phyloP scores from a whole-genome alignment of 1,140 invertebrate genomes.

The Ostrea edulis region DNA sequence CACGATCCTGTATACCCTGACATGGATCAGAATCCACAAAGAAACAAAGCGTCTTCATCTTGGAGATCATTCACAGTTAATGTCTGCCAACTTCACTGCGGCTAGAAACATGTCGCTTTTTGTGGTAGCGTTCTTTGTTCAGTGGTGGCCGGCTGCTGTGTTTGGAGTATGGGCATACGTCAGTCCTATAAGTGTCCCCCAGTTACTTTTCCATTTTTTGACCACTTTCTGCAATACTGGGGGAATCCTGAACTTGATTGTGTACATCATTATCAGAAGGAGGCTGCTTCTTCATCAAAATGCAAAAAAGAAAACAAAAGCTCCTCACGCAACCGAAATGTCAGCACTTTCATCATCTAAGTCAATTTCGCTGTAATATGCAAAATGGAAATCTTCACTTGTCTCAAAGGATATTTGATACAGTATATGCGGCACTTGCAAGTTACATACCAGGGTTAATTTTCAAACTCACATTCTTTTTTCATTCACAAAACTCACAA shows the following conservation, averaged over 20 bases:
- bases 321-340: too few relatives aligned
- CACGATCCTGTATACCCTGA: conserved; percentile 55
- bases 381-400: neutral
- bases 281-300: neutral
- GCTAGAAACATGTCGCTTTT: conserved; percentile 61
- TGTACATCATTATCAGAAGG: neutral
- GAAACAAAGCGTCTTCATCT: conserved; percentile 34
- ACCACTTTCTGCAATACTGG: neutral
- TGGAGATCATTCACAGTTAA: neutral
- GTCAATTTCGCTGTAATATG: neutral
- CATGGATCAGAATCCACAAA: conserved; percentile 47
- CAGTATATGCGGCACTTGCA: too few relatives aligned
- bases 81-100: conserved; percentile 46
- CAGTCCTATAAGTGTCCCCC: neutral
- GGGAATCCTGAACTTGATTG: neutral
- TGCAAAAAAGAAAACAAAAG: too few relatives aligned
- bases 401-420: neutral
- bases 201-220: neutral
- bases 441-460: too few relatives aligned
- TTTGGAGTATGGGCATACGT: conserved; percentile 48
- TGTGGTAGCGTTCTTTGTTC: conserved; percentile 58
- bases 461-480: too few relatives aligned
- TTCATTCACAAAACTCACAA: too few relatives aligned
- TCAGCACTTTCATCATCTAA: neutral
- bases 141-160: conserved; percentile 61